Conservation (phyloP, 2,113 vertebrate species). For the Gulo gulo region DNA sequence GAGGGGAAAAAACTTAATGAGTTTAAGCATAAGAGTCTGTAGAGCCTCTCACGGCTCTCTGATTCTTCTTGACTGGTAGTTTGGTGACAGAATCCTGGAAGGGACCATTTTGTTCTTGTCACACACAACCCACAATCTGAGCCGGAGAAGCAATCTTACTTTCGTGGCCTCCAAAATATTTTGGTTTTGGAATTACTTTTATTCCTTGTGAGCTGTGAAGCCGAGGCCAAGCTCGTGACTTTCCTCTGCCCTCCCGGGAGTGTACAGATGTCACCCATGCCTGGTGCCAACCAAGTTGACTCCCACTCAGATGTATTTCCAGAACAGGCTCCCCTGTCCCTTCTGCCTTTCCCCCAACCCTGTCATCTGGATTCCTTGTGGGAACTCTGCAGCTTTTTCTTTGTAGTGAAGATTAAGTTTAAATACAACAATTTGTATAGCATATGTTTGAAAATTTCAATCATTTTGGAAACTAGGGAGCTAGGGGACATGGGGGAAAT, state of each 20-base stretch:
- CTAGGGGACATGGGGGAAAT: neutral
- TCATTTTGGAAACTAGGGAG: conserved; percentile 3
- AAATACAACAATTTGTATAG: conserved; percentile 65
- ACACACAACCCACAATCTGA: conserved; percentile 11
- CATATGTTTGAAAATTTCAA: conserved; percentile 45
- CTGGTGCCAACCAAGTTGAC: neutral
- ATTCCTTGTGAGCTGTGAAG: neutral
- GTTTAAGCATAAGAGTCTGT: neutral
- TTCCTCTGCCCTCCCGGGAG: neutral
- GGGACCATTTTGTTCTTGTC: conserved; percentile 33
- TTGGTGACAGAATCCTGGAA: conserved; percentile 54
- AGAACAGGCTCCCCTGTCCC: neutral
- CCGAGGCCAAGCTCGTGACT: neutral
- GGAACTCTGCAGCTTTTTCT: conserved; percentile 3
- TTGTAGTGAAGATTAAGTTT: conserved; percentile 53
- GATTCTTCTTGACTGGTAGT: conserved; percentile 43
- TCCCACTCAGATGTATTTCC: neutral
- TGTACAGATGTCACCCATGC: neutral
- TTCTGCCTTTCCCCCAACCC: neutral
- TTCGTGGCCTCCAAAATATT: neutral
- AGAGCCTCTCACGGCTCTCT: neutral
- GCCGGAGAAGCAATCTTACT: neutral
- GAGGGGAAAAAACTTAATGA: neutral
- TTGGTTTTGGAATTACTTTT: neutral
- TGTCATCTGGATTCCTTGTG: conserved; percentile 65